Base-by-base conservation (phyloP, 2,888 invertebrate species). In the Hemicrepidius hirtus region DNA sequence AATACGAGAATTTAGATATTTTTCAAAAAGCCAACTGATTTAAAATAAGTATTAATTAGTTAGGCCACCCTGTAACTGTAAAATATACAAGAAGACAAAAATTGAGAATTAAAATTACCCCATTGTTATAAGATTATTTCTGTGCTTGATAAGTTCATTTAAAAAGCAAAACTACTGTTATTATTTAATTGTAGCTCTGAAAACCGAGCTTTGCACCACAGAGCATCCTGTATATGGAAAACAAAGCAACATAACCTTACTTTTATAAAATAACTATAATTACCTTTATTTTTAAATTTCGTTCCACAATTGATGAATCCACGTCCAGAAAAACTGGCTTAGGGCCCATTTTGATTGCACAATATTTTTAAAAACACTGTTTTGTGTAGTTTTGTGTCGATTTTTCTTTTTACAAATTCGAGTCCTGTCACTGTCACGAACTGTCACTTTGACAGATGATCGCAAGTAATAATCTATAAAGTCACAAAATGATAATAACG, bases 261-360 rank as follows among this genome's bases (percentile, higher is more conserved):
- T 57, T 69, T 18, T 40, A 5, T 5, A 35, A 35, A 46, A 57
- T 16, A 37, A 65, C 49, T 59, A 44, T 65, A 80, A 83, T 82
- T 81, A 86, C 87, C 70, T 80, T 79, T 73, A 86, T 79, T 60
- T 78, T 77, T 32, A 86, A 79, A 77, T 85, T 86, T 28, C 82
- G 82, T 75, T 86, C 86, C 6, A 85, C 82, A 68, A 87, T 85
- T 24, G 82, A 82, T 10, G 84, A 79, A 79, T 87, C 86, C 5
- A 86, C 84, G 67, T 86, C 86, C 20, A 86, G 75, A 78, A 85
- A 85, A 28, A 84, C 75, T 6, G 72, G 63, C 40, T 55, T 72
- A 9, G 68, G 59, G 50, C 68, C 57, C 72, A 72, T 72, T 71
- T 32, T 49, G 12, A 28, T 40, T 50, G 50, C 50, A 50, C 50